Base-by-base conservation (phyloP, 1,140 invertebrate genomes). In the Monochamus saltuarius region DNA sequence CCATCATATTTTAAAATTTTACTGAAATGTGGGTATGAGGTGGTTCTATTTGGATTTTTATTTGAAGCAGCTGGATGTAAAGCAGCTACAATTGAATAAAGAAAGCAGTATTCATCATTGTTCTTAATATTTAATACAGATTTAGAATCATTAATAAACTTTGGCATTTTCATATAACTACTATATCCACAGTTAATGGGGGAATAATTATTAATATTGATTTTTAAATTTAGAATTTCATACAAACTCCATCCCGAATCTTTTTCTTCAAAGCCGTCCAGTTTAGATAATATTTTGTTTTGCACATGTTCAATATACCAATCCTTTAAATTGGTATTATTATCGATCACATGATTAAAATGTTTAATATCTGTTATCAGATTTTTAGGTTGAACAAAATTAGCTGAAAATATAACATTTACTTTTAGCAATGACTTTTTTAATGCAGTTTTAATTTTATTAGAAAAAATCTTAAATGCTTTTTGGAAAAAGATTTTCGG, bases 191-290 rank as follows among this genome's bases (percentile, higher is more conserved):
- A 6, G 54, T 35, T 51, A 13, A 59, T 36, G 1, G 72, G 72
- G 54, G 66, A 60, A 60, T 68, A 75, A 62, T 71, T 71, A 57
- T 69, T 59, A 0, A 43, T 16, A 43, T 62, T 65, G n/a, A 65
- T 39, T 54, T 49, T 49, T 35, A 74, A 58, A 51, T 73, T 61
- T 13, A 67, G 36, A 13, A 75, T 73, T 62, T 45, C 19, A 34
- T 7, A 42, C 59, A 77, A 59, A 3, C 69, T 45, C 74, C 73
- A 78, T 17, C 74, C 75, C 54, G 56, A 64, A 51, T 75, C 72
- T 45, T 61, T 56, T 47, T 47, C 73, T 69, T 56, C 70, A 51
- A 63, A 76, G 71, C 53, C 72, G 69, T 43, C 63, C 36, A 69
- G 55, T 56, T 69, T 53, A 9, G 8, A 40, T 57, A 64, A 52